These are phyloP conservation scores for Pangasianodon gigas DNA, from an alignment of 2,113 vertebrate genomes.

Conservation along the genomic window DNA sequence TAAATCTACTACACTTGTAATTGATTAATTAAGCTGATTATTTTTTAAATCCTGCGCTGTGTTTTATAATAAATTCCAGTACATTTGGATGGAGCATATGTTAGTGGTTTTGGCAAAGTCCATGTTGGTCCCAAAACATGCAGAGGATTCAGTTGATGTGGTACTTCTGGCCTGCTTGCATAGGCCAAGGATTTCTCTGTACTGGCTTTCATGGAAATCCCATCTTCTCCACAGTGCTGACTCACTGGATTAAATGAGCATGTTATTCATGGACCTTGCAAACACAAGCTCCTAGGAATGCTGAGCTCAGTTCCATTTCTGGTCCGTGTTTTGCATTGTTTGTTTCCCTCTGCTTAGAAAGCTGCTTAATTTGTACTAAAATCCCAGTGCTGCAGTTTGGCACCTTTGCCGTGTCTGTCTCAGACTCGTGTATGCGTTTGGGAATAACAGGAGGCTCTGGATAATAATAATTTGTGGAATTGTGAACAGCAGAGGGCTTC, in stretches of 20 bases:
- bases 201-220: conserved; percentile 6
- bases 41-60: not conserved
- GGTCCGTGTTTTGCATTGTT: not conserved
- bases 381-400: not conserved
- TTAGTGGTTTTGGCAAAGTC: not conserved
- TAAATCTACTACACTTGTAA: too few relatives aligned
- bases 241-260: conserved; percentile 10
- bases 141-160: conserved; percentile 12
- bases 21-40: too few relatives aligned
- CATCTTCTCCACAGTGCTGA: not conserved
- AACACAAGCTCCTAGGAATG: conserved; percentile 15
- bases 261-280: not conserved
- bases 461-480: not conserved
- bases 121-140: not conserved
- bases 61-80: not conserved
- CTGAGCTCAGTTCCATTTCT: not conserved
- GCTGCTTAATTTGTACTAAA: not conserved
- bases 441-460: not conserved
- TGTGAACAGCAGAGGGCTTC: not conserved
- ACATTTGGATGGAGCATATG: not conserved
- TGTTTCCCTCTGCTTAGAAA: conserved; percentile 10
- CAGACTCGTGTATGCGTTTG: not conserved
- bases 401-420: not conserved
- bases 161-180: not conserved
- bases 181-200: not conserved